Evolutionary conservation across 2,888 invertebrate species (phyloP).

Genomic region (Rutpela maculata): DNA sequence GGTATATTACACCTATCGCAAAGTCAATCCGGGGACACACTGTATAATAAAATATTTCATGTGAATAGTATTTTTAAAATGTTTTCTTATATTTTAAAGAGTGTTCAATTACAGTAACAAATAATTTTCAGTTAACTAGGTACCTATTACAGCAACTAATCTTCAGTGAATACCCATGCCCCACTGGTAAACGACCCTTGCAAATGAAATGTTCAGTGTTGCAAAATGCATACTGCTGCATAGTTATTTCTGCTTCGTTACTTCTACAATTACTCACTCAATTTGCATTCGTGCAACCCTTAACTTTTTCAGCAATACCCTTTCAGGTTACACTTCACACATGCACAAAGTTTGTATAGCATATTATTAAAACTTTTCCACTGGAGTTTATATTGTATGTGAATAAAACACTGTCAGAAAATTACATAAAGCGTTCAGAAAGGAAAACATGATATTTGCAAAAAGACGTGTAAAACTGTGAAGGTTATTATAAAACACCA

Average conservation of each 20-base stretch:
- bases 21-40: too few species aligned
- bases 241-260: conserved; percentile 22
- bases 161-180: not conserved
- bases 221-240: conserved; percentile 22
- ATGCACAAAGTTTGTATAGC: conserved; percentile 3
- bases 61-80: too few species aligned
- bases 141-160: not conserved
- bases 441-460: too few species aligned
- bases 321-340: not conserved
- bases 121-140: not conserved
- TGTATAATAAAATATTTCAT: too few species aligned
- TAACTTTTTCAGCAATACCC: conserved; percentile 3
- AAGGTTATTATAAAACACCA: too few species aligned
- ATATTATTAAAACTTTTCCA: not conserved
- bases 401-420: conserved; percentile 11
- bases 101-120: not conserved
- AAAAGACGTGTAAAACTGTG: too few species aligned
- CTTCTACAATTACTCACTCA: conserved; percentile 17
- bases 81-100: conserved; percentile 2
- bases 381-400: not conserved
- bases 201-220: conserved; percentile 22
- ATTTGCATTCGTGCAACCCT: conserved; percentile 15
- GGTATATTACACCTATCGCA: too few species aligned
- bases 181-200: conserved; percentile 12
- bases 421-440: not conserved